Evolutionary conservation across 2,888 invertebrate genomes (phyloP), one percentile per base, ranked within the genome.

Genomic region (Suillia variegata): DNA sequence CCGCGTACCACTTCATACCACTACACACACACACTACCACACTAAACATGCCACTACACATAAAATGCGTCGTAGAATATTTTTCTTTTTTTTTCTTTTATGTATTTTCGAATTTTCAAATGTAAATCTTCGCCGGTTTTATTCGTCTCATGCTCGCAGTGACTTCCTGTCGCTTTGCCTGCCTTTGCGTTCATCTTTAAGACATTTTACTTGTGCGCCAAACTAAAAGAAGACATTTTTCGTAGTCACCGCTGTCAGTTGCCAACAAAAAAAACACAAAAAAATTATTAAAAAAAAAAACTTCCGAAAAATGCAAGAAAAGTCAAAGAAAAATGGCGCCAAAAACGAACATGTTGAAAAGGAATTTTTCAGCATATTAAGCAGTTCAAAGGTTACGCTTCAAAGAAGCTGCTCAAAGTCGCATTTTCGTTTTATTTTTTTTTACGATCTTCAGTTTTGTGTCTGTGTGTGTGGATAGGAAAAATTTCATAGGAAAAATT

Each of bases 301-400:
- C 8, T n/a, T 8, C 2, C 33, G 58, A 62, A 62, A 64, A 12
- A 24, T 8, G 33, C 22, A 47, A 54, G 26, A 47, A 54, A 54
- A 45, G 17, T 12, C 8, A 31, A 47, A 33, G 24, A 18, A 38
- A 31, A 34, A 18, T 17, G 5, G 45, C 13, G 20, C 6, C 45
- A 5, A 17, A 45, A 45, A 38, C 6, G 26, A n/a, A n/a, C 38
- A 45, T 45, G 20, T 17, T 45, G 45, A 63, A 73, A 69, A 67
- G 63, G 64, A 59, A 74, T 70, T 74, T 74, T 75, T 67, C 73
- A 71, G 71, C 74, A 75, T 74, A 74, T 74, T 74, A 75, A 74
- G 69, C 70, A 74, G 75, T 72, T 66, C 74, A 74, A 73, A 68
- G 70, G 62, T 67, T 59, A 64, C 59, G 48, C 53, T 59, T 58